Evolutionary conservation across 2,888 invertebrate species (phyloP), one percentile per base, ranked within the genome.

Genomic region (Xestoiulus laeticollis): DNA sequence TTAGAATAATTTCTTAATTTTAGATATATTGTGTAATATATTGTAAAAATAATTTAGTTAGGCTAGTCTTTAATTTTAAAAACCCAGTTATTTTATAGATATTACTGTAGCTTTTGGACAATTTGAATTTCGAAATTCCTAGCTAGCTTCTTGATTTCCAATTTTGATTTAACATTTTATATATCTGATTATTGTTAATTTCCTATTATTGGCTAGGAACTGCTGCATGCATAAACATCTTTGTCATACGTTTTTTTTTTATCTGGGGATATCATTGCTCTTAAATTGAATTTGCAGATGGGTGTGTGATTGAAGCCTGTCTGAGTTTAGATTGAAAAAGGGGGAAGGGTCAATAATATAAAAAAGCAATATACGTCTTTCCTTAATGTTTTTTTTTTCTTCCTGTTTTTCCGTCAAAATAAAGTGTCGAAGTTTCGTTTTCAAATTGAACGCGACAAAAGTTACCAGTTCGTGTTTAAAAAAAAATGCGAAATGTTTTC

Each of bases 301-400:
- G 59, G 22, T 59, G 59, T 22, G 59, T 59, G 59, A 59, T 59
- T 59, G 59, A 59, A 59, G 22, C 59, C 59, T 22, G 59, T 22
- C 22, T 22, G 59, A 59, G 59, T 59, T 59, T 59, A 59, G 59
- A 59, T 59, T 59, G 59, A 59, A 59, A 59, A 59, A 59, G 59
- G 59, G 59, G 59, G 22, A 59, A 59, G 59, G 59, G 59, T 59
- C 59, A 59, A 59, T 59, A 59, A 59, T 59, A 59, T 59, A 59
- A 59, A 59, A 59, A 59, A 59, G 59, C 59, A 59, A 59, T 59
- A 59, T 59, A 59, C 59, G 59, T n/a, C 59, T 22, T 59, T 59
- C 59, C n/a, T n/a, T 59, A 22, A 59, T 59, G 59, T 22, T 59
- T n/a, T 59, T 59, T 59, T 59, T 59, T 22, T 48, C 48, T 48